Base-by-base conservation (phyloP, 2,888 invertebrate species). In the Macrophya alboannulata region DNA sequence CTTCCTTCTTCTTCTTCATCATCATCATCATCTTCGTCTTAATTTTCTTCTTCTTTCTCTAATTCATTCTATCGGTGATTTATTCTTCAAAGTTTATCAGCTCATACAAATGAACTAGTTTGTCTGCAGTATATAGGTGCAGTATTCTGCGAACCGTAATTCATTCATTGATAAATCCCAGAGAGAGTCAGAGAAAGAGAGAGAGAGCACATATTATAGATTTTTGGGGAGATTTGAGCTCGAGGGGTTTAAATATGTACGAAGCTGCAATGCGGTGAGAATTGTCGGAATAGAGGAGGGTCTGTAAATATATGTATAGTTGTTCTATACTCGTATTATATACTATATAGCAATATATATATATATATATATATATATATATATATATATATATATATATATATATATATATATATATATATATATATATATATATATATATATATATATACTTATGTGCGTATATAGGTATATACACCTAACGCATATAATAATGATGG, bases 101-200 rank as follows among this genome's bases (percentile, higher is more conserved):
- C 62, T 62, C 21, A 55, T 4, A 51, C 17, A 51, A 51, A 4
- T 1, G 10, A 62, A 25, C 62, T 62, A 62, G 25, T 62, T 62
- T 9, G 25, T 59, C 62, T 62, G 62, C 51, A 51, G 31, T 65
- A 31, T 65, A 21, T 10, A 31, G 12, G 15, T 68, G 15, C 17
- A 37, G 0, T 15, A 68, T 12, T 21, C 21, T 62, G 1, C 21
- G 9, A 59, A 59, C 59, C 25, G 21, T 62, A 1, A 62, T 25
- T 25, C 62, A 9, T 62, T 62, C 62, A 62, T 62, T 62, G 21
- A 62, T 62, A 62, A 62, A 62, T 62, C 62, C 10, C 62, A 9
- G 21, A 12, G 62, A 21, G 17, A 62, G 8, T 21, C 4, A 1
- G 25, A 62, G 2, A 25, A 62, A 25, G 9, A 62, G 1, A 31